Base-by-base conservation (phyloP, 2,888 invertebrate species). In the Idaea biselata region DNA sequence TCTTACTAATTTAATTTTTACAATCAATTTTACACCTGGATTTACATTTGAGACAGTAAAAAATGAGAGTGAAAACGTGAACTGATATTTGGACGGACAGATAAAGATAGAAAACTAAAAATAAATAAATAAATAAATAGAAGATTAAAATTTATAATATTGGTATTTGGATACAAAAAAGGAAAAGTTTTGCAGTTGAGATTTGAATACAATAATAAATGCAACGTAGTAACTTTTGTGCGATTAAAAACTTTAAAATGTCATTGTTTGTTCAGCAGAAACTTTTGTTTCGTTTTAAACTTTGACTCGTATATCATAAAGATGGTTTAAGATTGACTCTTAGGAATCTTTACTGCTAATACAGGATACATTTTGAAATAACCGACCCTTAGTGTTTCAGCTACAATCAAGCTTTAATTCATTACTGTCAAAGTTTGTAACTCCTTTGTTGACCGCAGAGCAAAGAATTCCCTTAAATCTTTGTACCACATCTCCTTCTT, bases 31-130 rank as follows among this genome's bases (percentile, higher is more conserved):
- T 88, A 88, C 80, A 89, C 78, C 78, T 77, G 70, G 80, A 81
- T 86, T 84, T 84, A 87, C 81, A 86, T 71, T 75, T 69, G 75
- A 81, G 76, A 67, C 58, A 64, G 72, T 73, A 70, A 72, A 59
- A 73, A 75, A 71, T 62, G 14, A 67, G 65, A 64, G 66, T 73
- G 75, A 72, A 72, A 74, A 75, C 68, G 66, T 73, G 75, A 82
- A 82, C 76, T 74, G 72, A 80, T 80, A 79, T 73, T 82, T 91
- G 91, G 91, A 92, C 91, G 91, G 91, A 92, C 87, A 89, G 89
- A 89, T 83, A 85, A 74, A 88, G 83, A 84, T 81, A 78, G 78
- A 83, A 83, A 79, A 77, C 65, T 74, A 77, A 73, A 77, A 76
- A 74, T 76, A 73, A 70, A 75, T 71, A 73, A 72, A 64, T 73